Base-by-base conservation (phyloP, 2,797 vertebrate genomes). In the Enteromius thamalakanensis region DNA sequence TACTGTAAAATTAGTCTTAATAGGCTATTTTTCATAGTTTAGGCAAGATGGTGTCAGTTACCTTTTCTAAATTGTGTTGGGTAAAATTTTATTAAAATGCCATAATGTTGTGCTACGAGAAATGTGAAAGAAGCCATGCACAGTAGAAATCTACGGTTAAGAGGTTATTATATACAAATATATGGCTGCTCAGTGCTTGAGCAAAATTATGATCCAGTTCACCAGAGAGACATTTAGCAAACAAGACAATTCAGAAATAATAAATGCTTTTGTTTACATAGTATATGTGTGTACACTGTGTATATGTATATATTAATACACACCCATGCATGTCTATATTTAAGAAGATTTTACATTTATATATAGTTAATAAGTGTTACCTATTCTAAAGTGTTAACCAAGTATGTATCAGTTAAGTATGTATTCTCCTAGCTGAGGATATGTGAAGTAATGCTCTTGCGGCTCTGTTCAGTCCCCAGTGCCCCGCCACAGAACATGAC, bases 401-500 rank as follows among this genome's bases (percentile, higher is more conserved):
- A 40, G 37, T 42, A 10, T 40, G 40, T 40, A 40, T 8, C 8
- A 40, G 55, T 6, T 14, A 26, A 60, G 23, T 26, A 14, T 60
- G 10, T 26, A 23, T 23, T 60, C 58, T 29, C 4, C 58, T 26
- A 26, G 58, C 23, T 62, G 60, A 15, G 26, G 26, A 29, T 62
- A 7, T 49, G 45, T 51, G 15, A 26, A 70, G 26, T 42, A 55
- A 79, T 23, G 0, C 10, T 6, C 47, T 29, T 37, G 2, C 74
- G 14, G 1, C 3, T 64, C 49, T 76, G 23, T 49, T 32, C 89
- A 99, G 98, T 98, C 32, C 98, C 98, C 29, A 96, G 97, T 81
- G 95, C 96, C 76, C 92, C 97, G 3, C 98, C 98, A n/a, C 98
- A 98, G 91, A 99, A 99, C 86, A 92, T 99, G 19, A 97, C 97